A percentile compares a stretch with the other conserved stretches of the same genome.
Conservation (phyloP, 2,888 invertebrate species). For the Drosophila borealis region DNA sequence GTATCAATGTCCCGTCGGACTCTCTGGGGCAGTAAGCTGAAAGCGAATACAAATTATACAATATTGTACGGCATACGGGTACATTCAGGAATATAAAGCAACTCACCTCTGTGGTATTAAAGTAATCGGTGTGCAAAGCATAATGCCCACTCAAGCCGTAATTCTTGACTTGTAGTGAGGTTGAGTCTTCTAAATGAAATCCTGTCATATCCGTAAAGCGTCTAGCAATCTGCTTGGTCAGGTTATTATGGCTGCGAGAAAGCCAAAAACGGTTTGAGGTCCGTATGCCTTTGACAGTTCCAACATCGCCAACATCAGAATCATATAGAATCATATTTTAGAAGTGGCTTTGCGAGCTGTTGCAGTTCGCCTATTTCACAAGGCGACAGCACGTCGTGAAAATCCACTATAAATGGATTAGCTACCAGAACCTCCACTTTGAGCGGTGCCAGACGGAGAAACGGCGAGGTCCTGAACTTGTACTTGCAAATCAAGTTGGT, state of each 20-base stretch:
- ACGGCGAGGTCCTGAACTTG: conserved; percentile 47
- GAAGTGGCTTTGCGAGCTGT: conserved; percentile 51
- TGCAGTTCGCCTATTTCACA: conserved; percentile 70
- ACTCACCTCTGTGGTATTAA: conserved; percentile 47
- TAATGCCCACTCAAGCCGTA: conserved; percentile 83
- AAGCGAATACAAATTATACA: not conserved
- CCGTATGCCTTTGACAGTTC: conserved; percentile 17
- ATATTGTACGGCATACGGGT: too few relatives aligned
- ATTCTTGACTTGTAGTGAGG: conserved; percentile 78
- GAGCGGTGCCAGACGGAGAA: conserved; percentile 77
- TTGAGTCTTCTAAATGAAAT: conserved; percentile 60
- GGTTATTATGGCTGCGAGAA: conserved; percentile 32
- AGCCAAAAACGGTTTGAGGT: conserved; percentile 80
- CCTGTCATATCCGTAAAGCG: conserved; percentile 78
- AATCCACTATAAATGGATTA: conserved; percentile 74
- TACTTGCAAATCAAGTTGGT: conserved; percentile 64
- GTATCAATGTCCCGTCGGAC: conserved; percentile 93
- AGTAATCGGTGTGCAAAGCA: conserved; percentile 73
- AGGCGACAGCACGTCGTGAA: conserved; percentile 72
- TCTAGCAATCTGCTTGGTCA: conserved; percentile 54
- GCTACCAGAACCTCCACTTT: conserved; percentile 74
- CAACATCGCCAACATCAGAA: too few relatives aligned
- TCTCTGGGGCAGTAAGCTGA: not conserved
- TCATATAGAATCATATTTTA: conserved; percentile 44
- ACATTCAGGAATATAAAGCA: too few relatives aligned